phyloP scores from a whole-genome alignment of 2,113 vertebrate genomes.

The Numenius arquata region DNA sequence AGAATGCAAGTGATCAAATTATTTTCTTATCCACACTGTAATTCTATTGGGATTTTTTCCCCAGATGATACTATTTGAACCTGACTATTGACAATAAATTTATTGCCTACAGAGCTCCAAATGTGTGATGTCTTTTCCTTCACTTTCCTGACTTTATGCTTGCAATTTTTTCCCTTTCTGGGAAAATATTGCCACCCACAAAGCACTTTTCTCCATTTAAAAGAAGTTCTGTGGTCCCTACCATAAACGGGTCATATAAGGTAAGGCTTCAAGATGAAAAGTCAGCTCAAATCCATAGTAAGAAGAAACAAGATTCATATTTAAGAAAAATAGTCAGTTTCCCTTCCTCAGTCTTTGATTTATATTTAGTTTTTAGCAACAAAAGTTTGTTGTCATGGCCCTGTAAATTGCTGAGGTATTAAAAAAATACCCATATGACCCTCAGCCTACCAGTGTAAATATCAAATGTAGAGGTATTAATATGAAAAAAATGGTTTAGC shows the following conservation, averaged over 20 bases:
- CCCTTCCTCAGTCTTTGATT: background rate
- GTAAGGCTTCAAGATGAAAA: background rate
- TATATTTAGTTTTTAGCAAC: background rate
- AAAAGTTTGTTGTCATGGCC: background rate
- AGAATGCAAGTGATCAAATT: background rate
- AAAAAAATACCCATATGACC: background rate
- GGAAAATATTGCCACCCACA: background rate
- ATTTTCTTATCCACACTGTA: conserved; percentile 6
- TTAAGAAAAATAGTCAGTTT: background rate
- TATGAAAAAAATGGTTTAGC: background rate
- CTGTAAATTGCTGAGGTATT: background rate
- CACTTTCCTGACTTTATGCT: background rate
- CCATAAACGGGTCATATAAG: background rate
- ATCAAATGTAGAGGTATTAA: background rate
- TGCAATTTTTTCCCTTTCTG: conserved; percentile 2
- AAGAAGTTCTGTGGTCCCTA: background rate
- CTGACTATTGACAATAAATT: conserved; percentile 21
- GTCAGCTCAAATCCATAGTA: background rate
- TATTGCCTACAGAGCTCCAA: conserved; percentile 13
- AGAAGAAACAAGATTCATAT: background rate
- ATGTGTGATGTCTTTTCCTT: conserved; percentile 16
- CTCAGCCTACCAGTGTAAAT: background rate
- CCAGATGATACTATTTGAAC: background rate
- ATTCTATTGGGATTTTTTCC: background rate
- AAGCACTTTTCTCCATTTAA: background rate